phyloP scores from a whole-genome alignment of 2,113 vertebrate genomes.

The Myotis brandtii region DNA sequence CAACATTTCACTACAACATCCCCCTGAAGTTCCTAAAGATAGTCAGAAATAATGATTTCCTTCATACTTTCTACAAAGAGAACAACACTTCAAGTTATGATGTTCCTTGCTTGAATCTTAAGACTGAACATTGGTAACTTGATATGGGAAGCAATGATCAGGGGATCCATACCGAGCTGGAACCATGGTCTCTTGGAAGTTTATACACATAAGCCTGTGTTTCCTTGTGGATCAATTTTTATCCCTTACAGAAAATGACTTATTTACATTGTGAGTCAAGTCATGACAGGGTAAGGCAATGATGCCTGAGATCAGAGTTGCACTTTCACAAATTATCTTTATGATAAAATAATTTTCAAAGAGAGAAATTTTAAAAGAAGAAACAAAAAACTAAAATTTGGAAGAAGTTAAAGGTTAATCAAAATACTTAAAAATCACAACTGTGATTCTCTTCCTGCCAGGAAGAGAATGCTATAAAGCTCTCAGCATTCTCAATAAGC shows the following conservation, averaged over 20 bases:
- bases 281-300: not conserved
- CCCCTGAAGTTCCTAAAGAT: not conserved
- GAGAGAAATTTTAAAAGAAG: constrained; percentile 71
- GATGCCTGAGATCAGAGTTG: not conserved
- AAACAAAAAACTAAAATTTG: constrained; percentile 69
- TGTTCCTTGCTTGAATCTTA: not conserved
- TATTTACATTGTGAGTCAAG: not conserved
- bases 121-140: not conserved
- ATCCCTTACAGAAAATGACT: not conserved
- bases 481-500: constrained; percentile 73
- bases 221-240: not conserved
- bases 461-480: constrained; percentile 55
- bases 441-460: constrained; percentile 77
- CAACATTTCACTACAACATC: not conserved
- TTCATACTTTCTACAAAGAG: not conserved
- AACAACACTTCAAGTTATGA: not conserved
- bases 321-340: constrained; percentile 28
- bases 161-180: not conserved
- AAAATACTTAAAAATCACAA: constrained; percentile 81
- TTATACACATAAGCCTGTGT: not conserved
- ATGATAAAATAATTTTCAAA: constrained; percentile 51
- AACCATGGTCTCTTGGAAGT: not conserved
- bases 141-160: not conserved
- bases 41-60: not conserved
- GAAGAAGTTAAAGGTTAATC: constrained; percentile 75